phyloP scores from a whole-genome alignment of 2,888 invertebrate species.

The Adela reaumurella region DNA sequence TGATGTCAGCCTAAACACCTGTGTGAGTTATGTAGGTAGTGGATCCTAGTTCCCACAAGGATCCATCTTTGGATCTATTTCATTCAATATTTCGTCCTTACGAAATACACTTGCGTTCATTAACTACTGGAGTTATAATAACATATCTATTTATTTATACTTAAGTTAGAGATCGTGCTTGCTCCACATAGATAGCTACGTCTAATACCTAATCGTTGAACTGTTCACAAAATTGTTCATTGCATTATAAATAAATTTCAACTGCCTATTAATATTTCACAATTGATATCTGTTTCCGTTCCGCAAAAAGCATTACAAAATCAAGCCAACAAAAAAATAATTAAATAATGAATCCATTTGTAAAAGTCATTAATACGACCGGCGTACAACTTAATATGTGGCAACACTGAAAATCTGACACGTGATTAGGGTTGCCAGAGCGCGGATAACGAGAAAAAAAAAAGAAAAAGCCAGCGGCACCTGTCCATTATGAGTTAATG shows the following conservation, averaged over 20 bases:
- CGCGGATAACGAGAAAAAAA: conserved; percentile 27
- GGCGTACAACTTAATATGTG: conserved; percentile 26
- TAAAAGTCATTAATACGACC: conserved; percentile 31
- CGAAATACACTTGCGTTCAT: too few relatives aligned
- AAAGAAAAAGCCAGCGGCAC: not conserved
- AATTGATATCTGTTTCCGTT: not conserved
- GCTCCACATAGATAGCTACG: too few relatives aligned
- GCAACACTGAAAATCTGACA: conserved; percentile 45
- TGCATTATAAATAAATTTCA: not conserved
- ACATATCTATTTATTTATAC: too few relatives aligned
- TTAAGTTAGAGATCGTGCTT: too few relatives aligned
- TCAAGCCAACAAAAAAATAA: conserved; percentile 22
- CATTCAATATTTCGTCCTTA: too few relatives aligned
- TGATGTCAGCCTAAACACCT: too few relatives aligned
- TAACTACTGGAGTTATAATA: too few relatives aligned
- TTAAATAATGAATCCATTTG: conserved; percentile 34
- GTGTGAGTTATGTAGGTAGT: too few relatives aligned
- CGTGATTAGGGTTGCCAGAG: conserved; percentile 50
- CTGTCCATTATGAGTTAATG: not conserved
- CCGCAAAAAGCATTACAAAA: not conserved
- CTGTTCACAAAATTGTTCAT: not conserved
- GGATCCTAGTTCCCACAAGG: too few relatives aligned
- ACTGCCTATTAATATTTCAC: not conserved
- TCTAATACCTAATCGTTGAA: too few relatives aligned
- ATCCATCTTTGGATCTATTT: too few relatives aligned